A percentile compares a stretch with the other conserved stretches of the same genome.
These are phyloP conservation scores for Schizopygopsis malacanthus DNA, from an alignment of 2,797 vertebrate genomes.

Conservation along the genomic window DNA sequence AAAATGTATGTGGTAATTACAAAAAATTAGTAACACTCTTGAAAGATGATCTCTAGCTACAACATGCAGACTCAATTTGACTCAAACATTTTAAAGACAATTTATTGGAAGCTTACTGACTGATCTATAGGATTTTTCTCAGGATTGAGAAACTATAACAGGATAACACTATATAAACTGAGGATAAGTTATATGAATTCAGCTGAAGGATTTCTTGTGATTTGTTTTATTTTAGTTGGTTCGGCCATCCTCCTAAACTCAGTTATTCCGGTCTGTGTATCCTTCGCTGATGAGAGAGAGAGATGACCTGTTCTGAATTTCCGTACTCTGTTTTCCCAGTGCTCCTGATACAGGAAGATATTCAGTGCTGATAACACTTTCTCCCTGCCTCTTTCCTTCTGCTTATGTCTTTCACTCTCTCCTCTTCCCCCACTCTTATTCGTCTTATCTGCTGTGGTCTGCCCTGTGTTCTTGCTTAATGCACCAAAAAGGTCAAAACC, in stretches of 20 bases:
- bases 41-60: neutral
- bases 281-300: conserved; percentile 28
- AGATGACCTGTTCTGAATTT: conserved; percentile 54
- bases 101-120: neutral
- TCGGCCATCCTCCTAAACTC: conserved; percentile 35
- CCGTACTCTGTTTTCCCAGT: conserved; percentile 28
- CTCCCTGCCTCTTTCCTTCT: conserved; percentile 12
- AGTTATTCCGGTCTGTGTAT: conserved; percentile 48
- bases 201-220: conserved; percentile 34
- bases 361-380: conserved; percentile 41
- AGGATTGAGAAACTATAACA: too few species aligned
- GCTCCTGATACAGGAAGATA: conserved; percentile 43
- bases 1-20: conserved; percentile 1
- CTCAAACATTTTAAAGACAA: neutral
- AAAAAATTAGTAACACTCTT: neutral
- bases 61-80: neutral
- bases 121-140: too few species aligned
- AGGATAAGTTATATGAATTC: conserved; percentile 33
- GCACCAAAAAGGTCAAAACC: conserved; percentile 79
- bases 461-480: conserved; percentile 66
- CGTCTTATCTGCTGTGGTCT: conserved; percentile 55
- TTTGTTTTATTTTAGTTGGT: conserved; percentile 41
- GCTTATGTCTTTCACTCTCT: conserved; percentile 10
- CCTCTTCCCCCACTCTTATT: conserved; percentile 36
- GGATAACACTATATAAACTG: neutral